These are phyloP conservation scores for Plutella xylostella DNA, from an alignment of 2,888 invertebrate genomes.

Conservation along the genomic window DNA sequence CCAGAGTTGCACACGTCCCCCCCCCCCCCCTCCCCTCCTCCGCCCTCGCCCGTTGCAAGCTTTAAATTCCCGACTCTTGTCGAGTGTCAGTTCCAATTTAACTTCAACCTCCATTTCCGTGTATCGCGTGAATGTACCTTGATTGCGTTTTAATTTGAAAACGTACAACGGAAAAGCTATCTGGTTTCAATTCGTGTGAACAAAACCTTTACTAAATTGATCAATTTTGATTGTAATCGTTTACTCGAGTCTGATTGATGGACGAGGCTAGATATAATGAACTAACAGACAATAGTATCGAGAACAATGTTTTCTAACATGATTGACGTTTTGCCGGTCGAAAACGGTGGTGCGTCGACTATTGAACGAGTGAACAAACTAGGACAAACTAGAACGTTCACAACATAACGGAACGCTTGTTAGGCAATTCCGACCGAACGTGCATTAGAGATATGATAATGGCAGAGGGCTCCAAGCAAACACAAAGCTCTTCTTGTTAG, in stretches of 20 bases:
- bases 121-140: conserved; percentile 15
- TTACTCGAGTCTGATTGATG: not conserved
- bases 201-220: conserved; percentile 5
- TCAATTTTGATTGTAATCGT: conserved; percentile 8
- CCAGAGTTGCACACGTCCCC: conserved; percentile 9
- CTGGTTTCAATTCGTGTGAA: not conserved
- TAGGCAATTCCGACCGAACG: conserved; percentile 40
- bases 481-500: conserved; percentile 39
- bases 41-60: not conserved
- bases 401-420: conserved; percentile 39
- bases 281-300: not conserved
- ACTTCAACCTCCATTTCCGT: conserved; percentile 13
- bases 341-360: not conserved
- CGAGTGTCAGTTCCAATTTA: conserved; percentile 11
- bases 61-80: conserved; percentile 9
- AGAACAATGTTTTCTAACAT: too few relatives aligned
- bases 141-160: conserved; percentile 10
- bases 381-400: conserved; percentile 32
- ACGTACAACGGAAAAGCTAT: conserved; percentile 4
- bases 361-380: conserved; percentile 24
- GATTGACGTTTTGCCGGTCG: not conserved
- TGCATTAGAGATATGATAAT: conserved; percentile 41
- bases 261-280: not conserved
- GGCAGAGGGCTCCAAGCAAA: conserved; percentile 18
- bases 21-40: not conserved